These are phyloP conservation scores for Perccottus glenii DNA, from an alignment of 2,113 vertebrate species.

Conservation along the genomic window DNA sequence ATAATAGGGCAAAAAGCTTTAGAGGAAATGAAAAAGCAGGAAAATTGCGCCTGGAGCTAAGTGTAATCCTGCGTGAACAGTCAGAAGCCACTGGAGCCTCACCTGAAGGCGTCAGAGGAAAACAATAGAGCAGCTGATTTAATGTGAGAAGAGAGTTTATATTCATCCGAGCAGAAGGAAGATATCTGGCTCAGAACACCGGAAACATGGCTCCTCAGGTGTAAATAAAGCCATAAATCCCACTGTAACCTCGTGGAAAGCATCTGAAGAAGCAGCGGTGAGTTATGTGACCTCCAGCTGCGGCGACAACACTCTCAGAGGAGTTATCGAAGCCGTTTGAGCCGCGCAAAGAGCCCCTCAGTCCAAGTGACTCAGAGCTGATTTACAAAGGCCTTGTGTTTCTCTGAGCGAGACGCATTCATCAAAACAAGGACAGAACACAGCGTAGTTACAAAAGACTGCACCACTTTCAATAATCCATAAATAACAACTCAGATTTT, in stretches of 20 bases:
- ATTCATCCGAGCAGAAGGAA: constrained; percentile 25
- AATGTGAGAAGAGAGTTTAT: constrained; percentile 9
- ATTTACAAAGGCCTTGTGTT: no score
- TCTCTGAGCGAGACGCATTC: no score
- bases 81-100: constrained; percentile 13
- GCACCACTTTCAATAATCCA: no score
- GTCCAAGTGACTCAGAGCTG: no score
- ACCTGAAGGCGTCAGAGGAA: constrained; percentile 7
- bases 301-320: no score
- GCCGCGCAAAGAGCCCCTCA: no score
- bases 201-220: constrained; percentile 39
- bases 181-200: constrained; percentile 12
- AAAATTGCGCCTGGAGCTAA: neutral
- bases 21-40: neutral
- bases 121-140: constrained; percentile 21
- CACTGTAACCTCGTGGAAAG: constrained; percentile 3
- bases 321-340: no score
- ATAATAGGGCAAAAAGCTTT: constrained; percentile 1
- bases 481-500: no score
- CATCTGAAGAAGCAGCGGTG: no score
- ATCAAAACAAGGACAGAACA: no score
- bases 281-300: no score
- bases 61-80: neutral
- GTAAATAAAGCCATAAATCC: constrained; percentile 42
- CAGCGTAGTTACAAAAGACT: no score